Evolutionary conservation across 1,140 invertebrate genomes (phyloP), one percentile per base, ranked within the genome.

Genomic region (Ostrea edulis): DNA sequence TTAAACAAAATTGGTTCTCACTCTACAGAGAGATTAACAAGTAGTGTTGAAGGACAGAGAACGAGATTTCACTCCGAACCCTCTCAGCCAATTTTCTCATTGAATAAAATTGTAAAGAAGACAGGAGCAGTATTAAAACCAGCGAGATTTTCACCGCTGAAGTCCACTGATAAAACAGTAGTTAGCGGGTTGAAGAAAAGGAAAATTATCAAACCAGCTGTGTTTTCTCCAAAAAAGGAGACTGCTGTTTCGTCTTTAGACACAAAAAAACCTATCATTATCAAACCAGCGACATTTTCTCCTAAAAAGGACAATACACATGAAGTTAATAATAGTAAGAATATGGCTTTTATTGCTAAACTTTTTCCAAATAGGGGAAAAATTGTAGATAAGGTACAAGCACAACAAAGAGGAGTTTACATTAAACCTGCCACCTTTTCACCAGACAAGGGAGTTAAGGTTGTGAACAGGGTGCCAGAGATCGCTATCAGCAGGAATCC

Each of bases 31-130:
- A 17, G 22, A 29, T 25, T 35, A 2, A 14, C 1, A 14, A 11
- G 12, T 25, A 25, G 5, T 77, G 14, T 77, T 77, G 68, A 77
- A 77, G 25, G 68, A 14, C 68, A 77, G 68, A 77, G 68, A 77
- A 77, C 68, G 11, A 77, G 68, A 77, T 77, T 77, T 35, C 22
- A 77, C 12, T 77, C 68, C 12, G 68, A 77, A 35, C 68, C 68
- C 9, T 77, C 68, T 1, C 25, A 35, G 14, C 68, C 68, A 29
- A 4, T 77, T 35, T 77, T 77, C 29, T 77, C 68, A 12, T 77
- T 77, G 68, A 77, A 77, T 35, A 77, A 77, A 77, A 17, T 14
- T 12, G 7, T 77, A 11, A 35, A 14, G 22, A 77, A 9, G 9
- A 25, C 22, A 29, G 68, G 68, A 35, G 14, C 11, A 14, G 14